phyloP scores from a whole-genome alignment of 1,140 invertebrate species.

The Protaetia brevitarsis region DNA sequence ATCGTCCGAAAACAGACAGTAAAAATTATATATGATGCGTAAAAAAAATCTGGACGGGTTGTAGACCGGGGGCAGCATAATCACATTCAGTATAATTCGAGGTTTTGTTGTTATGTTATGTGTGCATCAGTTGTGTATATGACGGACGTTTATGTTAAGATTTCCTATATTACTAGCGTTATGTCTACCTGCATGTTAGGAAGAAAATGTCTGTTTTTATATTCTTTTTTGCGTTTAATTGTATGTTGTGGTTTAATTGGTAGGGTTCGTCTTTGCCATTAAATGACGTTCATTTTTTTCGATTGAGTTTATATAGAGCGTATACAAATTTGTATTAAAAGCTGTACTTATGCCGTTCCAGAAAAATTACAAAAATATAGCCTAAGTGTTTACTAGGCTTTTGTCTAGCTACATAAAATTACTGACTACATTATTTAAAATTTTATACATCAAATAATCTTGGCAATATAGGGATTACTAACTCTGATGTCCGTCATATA shows the following conservation, averaged over 20 bases:
- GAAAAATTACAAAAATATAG: too few species aligned
- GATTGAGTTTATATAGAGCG: background rate
- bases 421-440: too few species aligned
- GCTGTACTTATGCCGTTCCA: too few species aligned
- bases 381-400: too few species aligned
- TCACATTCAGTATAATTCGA: background rate
- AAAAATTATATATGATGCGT: slow-evolving; percentile 2
- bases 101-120: slow-evolving; percentile 11
- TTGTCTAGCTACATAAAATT: too few species aligned
- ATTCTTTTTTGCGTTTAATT: background rate
- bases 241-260: background rate
- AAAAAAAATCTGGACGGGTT: slow-evolving; percentile 1
- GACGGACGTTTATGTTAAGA: background rate
- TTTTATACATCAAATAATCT: too few species aligned
- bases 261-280: background rate
- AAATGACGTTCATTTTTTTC: background rate
- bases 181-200: slow-evolving; percentile 3
- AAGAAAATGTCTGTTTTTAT: background rate
- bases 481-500: too few species aligned
- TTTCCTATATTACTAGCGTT: background rate
- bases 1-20: slow-evolving; percentile 7
- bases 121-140: slow-evolving; percentile 4
- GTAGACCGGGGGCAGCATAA: slow-evolving; percentile 12
- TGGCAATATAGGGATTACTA: too few species aligned
- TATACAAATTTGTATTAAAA: too few species aligned